Base-by-base conservation (phyloP, 2,113 vertebrate genomes). In the Clupea harengus region DNA sequence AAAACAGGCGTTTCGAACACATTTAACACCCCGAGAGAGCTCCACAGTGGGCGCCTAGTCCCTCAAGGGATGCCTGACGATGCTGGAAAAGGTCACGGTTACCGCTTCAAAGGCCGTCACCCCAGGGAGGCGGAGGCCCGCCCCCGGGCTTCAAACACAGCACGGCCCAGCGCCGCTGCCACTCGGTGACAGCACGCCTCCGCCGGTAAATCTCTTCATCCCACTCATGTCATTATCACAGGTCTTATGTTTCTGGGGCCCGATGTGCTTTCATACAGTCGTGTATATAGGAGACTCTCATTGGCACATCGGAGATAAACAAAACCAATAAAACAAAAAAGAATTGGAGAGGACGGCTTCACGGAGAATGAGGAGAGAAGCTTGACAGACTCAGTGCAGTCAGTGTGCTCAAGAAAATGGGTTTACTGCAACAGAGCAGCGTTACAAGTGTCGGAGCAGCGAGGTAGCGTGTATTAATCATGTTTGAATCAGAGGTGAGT, bases 291-390 rank as follows among this genome's bases (percentile, higher is more conserved):
- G 25, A 81, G 84, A n/a, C 47, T 81, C 67, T 88, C 82, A 50
- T 10, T 25, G 84, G 83, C 86, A 84, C 81, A 89, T 86, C 87
- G 87, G 87, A 90, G 85, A 89, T 89, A 88, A 91, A 89, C 85
- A 88, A 87, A 80, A 75, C 82, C 50, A 89, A 88, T 86, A 87
- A 89, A 89, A 39, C 87, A 85, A 85, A 90, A 85, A n/a, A n/a
- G n/a, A 87, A 90, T 46, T 86, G 81, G 85, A 82, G 17, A 50
- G 50, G 54, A 67, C 50, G 28, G 49, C 28, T 44, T 85, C 84
- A 22, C 39, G n/a, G 84, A 81, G 84, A 50, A 81, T 85, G 45
- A 85, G 81, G 52, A 8, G 57, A 46, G 78, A 75, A 80, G 78
- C 80, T 78, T 80, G 60, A 78, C 46, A 72, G 25, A 45, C 45